Conservation (phyloP, 2,888 invertebrate species). For the Caenorhabditis sp. region DNA sequence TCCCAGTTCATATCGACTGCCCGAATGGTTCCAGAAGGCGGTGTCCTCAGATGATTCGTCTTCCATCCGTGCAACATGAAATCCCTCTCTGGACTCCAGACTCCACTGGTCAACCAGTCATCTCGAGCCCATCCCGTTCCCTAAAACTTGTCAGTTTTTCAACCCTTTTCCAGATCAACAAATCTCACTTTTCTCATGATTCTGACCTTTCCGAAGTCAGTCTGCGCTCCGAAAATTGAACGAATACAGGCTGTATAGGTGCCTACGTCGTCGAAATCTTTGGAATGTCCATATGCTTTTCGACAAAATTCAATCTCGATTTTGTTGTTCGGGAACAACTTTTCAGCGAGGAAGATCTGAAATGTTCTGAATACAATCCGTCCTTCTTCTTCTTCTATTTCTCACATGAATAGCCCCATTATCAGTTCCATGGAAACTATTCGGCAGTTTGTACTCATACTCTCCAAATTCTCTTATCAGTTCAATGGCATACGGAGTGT, state of each 20-base stretch:
- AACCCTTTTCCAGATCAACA: background rate
- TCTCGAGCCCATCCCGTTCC: constrained; percentile 66
- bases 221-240: constrained; percentile 35
- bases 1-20: background rate
- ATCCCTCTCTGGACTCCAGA: constrained; percentile 63
- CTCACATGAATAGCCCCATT: constrained; percentile 71
- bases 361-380: no score
- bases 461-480: constrained; percentile 43
- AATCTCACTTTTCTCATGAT: constrained; percentile 62
- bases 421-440: constrained; percentile 68
- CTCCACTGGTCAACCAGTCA: constrained; percentile 69
- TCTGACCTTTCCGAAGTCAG: constrained; percentile 54
- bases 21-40: background rate
- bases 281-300: constrained; percentile 60
- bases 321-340: constrained; percentile 34
- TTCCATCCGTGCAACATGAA: constrained; percentile 74
- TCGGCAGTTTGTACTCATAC: constrained; percentile 61
- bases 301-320: constrained; percentile 44
- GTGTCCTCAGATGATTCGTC: constrained; percentile 18
- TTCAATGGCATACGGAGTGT: constrained; percentile 36
- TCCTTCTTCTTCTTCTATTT: no score
- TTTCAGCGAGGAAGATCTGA: constrained; percentile 59
- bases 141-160: constrained; percentile 27
- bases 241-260: constrained; percentile 73
- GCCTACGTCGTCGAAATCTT: constrained; percentile 67